Evolutionary conservation across 2,113 vertebrate genomes (phyloP).

Genomic region (Gobiocypris rarus): DNA sequence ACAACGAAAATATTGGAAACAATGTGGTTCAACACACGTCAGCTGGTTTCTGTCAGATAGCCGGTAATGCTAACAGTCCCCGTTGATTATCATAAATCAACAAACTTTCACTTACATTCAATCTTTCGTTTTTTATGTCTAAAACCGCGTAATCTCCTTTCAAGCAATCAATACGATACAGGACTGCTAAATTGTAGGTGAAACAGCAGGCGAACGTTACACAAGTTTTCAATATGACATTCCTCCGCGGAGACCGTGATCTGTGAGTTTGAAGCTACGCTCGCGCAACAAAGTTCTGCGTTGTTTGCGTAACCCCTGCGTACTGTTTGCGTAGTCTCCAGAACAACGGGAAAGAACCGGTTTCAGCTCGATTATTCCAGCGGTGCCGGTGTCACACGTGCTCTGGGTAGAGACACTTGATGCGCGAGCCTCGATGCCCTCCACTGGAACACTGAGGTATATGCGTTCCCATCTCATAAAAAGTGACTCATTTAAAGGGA

Average conservation of each 20-base stretch:
- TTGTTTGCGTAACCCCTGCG: background rate
- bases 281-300: conserved; percentile 1
- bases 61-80: conserved; percentile 21
- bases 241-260: background rate
- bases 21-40: background rate
- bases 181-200: no score
- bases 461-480: background rate
- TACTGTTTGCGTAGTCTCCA: background rate
- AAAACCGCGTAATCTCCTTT: background rate
- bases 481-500: background rate
- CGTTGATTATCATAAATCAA: background rate
- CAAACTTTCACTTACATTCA: background rate
- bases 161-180: background rate
- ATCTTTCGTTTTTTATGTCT: background rate
- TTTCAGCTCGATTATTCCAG: conserved; percentile 48
- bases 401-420: background rate
- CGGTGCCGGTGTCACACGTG: background rate
- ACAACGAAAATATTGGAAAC: background rate
- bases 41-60: conserved; percentile 41
- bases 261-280: conserved; percentile 9
- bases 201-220: background rate
- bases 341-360: conserved; percentile 43
- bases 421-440: background rate
- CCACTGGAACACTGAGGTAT: background rate
- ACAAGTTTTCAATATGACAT: background rate